These are phyloP conservation scores for Bagarius yarrelli DNA, from an alignment of 2,113 vertebrate genomes.

Conservation along the genomic window DNA sequence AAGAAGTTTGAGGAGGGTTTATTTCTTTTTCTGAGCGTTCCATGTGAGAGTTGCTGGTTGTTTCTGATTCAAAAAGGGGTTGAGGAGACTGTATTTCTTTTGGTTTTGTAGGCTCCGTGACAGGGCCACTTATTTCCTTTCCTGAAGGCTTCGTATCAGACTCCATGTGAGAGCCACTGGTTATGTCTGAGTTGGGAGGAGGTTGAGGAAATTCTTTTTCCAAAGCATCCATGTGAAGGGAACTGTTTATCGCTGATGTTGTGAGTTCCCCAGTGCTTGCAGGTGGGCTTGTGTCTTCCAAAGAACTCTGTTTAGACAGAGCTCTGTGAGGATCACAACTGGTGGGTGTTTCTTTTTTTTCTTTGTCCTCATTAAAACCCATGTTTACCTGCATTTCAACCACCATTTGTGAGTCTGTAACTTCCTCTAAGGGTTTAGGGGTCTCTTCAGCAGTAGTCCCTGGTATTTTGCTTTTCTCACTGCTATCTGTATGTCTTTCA, in stretches of 20 bases:
- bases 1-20: conserved; percentile 33
- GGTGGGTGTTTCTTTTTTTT: conserved; percentile 3
- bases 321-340: background rate
- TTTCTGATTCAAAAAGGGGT: background rate
- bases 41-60: conserved; percentile 7
- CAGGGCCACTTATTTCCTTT: conserved; percentile 14
- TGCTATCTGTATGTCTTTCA: conserved; percentile 11
- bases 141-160: conserved; percentile 4
- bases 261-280: background rate
- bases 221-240: background rate
- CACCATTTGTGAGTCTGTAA: background rate
- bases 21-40: conserved; percentile 39
- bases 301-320: conserved; percentile 2
- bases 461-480: background rate
- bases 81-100: background rate
- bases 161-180: conserved; percentile 11
- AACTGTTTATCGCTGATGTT: background rate
- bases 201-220: conserved; percentile 44
- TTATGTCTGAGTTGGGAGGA: background rate
- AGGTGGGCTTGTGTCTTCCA: background rate
- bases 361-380: background rate
- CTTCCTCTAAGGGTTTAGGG: background rate
- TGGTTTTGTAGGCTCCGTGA: background rate
- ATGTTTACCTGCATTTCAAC: background rate
- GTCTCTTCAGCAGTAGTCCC: conserved; percentile 5